These are phyloP conservation scores for Uria aalge DNA, from an alignment of 2,113 vertebrate genomes.

Conservation along the genomic window DNA sequence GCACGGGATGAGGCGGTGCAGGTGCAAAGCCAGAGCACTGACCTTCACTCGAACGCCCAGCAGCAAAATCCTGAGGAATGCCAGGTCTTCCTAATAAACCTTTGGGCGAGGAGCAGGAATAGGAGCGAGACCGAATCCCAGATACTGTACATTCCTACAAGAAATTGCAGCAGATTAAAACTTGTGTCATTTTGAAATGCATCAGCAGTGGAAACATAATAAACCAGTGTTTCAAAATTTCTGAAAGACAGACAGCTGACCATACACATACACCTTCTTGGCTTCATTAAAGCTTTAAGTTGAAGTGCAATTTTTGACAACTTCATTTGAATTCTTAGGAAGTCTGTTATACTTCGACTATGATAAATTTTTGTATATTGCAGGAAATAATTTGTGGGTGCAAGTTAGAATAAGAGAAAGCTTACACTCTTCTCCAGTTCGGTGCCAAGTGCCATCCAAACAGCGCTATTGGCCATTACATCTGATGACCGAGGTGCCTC, in stretches of 20 bases:
- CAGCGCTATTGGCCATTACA: neutral
- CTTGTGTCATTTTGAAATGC: neutral
- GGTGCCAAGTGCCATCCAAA: rapidly evolving
- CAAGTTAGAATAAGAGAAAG: neutral
- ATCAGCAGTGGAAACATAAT: neutral
- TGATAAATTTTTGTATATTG: neutral
- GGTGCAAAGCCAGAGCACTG: constrained; percentile 41
- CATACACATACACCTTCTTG: rapidly evolving
- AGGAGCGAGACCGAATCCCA: constrained; percentile 89
- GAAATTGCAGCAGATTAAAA: neutral
- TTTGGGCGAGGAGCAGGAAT: constrained; percentile 92
- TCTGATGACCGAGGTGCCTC: neutral
- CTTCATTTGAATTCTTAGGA: neutral
- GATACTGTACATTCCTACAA: constrained; percentile 75
- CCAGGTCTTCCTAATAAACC: constrained; percentile 74
- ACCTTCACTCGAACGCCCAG: constrained; percentile 77
- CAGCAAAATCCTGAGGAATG: constrained; percentile 68
- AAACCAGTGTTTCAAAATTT: neutral
- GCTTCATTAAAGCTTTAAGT: neutral
- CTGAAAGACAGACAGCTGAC: neutral
- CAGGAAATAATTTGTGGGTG: neutral
- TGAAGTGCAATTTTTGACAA: neutral
- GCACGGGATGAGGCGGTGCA: neutral
- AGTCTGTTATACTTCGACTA: neutral
- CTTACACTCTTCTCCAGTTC: neutral